Percentiles rank a stretch among this genome's conserved stretches.
These are phyloP conservation scores for Oscheius sp. DNA, from an alignment of 2,888 invertebrate genomes.

Conservation along the genomic window DNA sequence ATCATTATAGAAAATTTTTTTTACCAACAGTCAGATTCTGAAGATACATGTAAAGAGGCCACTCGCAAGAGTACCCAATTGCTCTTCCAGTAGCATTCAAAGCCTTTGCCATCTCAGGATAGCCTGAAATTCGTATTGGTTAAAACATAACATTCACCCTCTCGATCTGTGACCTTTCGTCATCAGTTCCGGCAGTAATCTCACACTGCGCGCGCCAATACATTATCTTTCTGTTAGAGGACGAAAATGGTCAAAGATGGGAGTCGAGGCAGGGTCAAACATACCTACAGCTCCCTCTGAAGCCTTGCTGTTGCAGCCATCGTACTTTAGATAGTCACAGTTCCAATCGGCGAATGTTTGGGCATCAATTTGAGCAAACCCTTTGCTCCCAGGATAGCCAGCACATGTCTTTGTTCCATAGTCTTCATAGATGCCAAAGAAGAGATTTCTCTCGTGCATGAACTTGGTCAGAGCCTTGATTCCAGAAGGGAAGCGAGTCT, in stretches of 20 bases:
- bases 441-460: slow-evolving; percentile 76
- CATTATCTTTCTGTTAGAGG: background rate
- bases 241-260: background rate
- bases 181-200: too few species aligned
- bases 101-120: slow-evolving; percentile 89
- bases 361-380: slow-evolving; percentile 85
- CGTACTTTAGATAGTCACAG: slow-evolving; percentile 94
- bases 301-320: slow-evolving; percentile 84
- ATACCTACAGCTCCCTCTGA: slow-evolving; percentile 8
- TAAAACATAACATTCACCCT: background rate
- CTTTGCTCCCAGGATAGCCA: slow-evolving; percentile 92
- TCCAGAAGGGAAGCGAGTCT: slow-evolving; percentile 62
- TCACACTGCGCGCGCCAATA: background rate
- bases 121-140: slow-evolving; percentile 78
- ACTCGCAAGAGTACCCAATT: slow-evolving; percentile 97
- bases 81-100: slow-evolving; percentile 89
- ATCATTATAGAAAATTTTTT: background rate
- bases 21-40: background rate
- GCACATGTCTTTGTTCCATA: slow-evolving; percentile 96
- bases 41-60: slow-evolving; percentile 86
- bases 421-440: slow-evolving; percentile 96
- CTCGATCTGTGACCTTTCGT: too few species aligned
- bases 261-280: background rate
- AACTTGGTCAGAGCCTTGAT: slow-evolving; percentile 60
- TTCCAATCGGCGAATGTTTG: slow-evolving; percentile 90